Evolutionary conservation across 2,113 vertebrate species (phyloP).

Genomic region (Parotia lawesii): DNA sequence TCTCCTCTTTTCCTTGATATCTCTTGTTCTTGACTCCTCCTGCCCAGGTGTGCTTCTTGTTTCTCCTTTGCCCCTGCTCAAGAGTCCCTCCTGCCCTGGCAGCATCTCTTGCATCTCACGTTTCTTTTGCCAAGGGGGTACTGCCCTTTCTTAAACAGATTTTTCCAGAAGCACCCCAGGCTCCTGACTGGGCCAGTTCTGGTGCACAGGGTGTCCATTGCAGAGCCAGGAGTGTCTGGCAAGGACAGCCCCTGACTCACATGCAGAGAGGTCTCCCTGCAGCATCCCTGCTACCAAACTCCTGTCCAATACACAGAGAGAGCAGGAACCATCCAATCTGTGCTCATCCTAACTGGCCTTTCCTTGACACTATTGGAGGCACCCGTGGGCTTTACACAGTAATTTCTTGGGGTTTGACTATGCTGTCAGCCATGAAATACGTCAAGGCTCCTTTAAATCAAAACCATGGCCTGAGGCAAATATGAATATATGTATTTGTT

Average conservation of each 20-base stretch:
- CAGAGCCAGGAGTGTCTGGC: not conserved
- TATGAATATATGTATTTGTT: not conserved
- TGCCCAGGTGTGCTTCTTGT: not conserved
- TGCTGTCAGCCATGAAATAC: not conserved
- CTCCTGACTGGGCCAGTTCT: not conserved
- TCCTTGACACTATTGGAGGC: not conserved
- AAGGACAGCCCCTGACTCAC: not conserved
- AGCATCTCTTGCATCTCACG: no score
- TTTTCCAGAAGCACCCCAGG: not conserved
- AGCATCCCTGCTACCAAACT: not conserved
- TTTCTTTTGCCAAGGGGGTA: not conserved
- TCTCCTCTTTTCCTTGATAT: not conserved
- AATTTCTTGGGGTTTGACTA: not conserved
- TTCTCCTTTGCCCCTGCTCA: not conserved
- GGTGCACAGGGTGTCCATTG: not conserved
- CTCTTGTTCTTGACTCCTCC: not conserved
- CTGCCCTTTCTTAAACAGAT: not conserved
- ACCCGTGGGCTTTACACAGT: not conserved
- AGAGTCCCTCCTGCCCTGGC: not conserved
- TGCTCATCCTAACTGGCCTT: not conserved
- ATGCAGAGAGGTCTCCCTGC: fast-evolving
- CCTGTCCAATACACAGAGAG: not conserved
- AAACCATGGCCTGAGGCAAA: not conserved
- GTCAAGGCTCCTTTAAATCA: not conserved
- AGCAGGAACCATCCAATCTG: not conserved